These are phyloP conservation scores for Picus viridis DNA, from an alignment of 2,797 vertebrate genomes.

Conservation along the genomic window DNA sequence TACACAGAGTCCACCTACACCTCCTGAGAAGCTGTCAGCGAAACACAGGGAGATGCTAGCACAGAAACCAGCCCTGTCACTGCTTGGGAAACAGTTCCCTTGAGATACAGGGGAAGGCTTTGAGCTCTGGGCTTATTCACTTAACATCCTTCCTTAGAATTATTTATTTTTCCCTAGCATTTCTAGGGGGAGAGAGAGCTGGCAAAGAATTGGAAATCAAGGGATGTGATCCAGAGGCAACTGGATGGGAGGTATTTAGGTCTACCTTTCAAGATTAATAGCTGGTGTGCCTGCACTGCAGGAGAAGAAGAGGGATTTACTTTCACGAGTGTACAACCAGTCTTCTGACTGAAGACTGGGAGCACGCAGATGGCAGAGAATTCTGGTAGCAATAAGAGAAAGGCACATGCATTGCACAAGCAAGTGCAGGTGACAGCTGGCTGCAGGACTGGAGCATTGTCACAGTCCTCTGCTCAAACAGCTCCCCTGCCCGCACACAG, in stretches of 20 bases:
- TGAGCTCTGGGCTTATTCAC: not conserved
- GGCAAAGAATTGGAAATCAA: not conserved
- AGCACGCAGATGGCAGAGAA: not conserved
- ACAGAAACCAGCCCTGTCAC: not conserved
- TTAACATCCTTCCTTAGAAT: not conserved
- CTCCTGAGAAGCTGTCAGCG: not conserved
- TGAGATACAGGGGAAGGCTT: not conserved
- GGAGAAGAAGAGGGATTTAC: not conserved
- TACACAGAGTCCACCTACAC: not conserved
- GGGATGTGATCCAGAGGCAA: not conserved
- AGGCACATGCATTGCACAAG: not conserved
- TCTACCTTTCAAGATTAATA: not conserved
- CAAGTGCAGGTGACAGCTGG: slow-evolving; percentile 14
- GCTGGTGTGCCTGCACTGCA: slow-evolving; percentile 3
- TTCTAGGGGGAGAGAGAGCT: not conserved
- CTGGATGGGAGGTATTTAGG: not conserved
- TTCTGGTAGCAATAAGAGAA: not conserved
- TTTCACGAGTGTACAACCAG: not conserved
- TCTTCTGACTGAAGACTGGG: not conserved
- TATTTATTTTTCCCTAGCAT: not conserved
- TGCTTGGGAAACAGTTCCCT: not conserved
- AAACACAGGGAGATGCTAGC: not conserved
- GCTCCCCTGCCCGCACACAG: not conserved
- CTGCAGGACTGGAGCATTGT: not conserved
- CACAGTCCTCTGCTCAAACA: slow-evolving; percentile 8